Evolutionary conservation across 2,888 invertebrate species (phyloP).

Genomic region (Omphaloscelis lunosa): DNA sequence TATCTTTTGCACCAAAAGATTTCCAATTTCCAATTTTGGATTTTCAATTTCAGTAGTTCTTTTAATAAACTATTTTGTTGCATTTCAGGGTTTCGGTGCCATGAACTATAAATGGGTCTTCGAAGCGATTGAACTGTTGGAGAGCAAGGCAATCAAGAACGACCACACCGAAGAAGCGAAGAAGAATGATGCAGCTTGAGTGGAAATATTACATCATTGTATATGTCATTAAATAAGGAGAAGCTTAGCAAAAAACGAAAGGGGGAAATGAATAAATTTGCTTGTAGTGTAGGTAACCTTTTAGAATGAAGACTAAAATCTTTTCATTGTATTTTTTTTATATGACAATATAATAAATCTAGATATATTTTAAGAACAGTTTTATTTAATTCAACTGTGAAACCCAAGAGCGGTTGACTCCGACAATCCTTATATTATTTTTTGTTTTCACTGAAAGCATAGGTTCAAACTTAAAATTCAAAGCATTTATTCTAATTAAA

Average conservation of each 20-base stretch:
- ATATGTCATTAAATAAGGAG: not conserved
- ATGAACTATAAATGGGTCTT: conserved; percentile 99
- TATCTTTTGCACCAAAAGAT: not conserved
- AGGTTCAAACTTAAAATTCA: not conserved
- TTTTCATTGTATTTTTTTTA: not conserved
- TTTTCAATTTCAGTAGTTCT: not conserved
- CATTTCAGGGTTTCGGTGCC: conserved; percentile 98
- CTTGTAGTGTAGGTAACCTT: not conserved
- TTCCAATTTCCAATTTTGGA: not conserved
- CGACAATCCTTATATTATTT: too few relatives aligned
- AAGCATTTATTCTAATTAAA: not conserved
- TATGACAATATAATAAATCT: not conserved
- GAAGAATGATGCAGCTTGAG: conserved; percentile 48
- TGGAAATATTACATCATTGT: not conserved
- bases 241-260: not conserved
- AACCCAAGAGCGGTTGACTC: not conserved
- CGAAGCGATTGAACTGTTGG: conserved; percentile 96
- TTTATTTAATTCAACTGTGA: conserved; percentile 3
- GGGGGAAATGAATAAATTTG: not conserved
- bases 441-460: not conserved
- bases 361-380: too few relatives aligned
- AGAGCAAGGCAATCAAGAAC: conserved; percentile 52
- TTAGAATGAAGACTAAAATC: not conserved
- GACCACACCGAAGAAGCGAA: conserved; percentile 42
- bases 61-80: conserved; percentile 12